Conservation (phyloP, 2,888 invertebrate species). For the Autographa pulchrina region DNA sequence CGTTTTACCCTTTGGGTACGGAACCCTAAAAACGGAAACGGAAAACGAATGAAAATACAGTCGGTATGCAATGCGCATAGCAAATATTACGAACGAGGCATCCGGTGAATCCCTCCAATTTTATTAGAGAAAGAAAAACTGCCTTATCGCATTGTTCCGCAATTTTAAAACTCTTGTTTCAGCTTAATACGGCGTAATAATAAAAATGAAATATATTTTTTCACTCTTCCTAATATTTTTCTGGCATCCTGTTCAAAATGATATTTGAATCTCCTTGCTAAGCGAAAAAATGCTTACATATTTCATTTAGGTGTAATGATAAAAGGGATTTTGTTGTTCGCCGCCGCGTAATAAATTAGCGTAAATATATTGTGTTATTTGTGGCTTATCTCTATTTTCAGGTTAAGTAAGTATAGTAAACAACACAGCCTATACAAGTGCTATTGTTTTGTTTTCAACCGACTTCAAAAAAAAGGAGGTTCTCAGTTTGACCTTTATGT, state of each 20-base stretch:
- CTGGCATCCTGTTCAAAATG: slow-evolving; percentile 57
- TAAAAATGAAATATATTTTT: slow-evolving; percentile 65
- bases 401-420: background rate
- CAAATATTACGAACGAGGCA: slow-evolving; percentile 46
- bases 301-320: slow-evolving; percentile 27
- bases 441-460: background rate
- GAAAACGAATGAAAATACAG: slow-evolving; percentile 36
- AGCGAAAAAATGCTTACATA: slow-evolving; percentile 44
- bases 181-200: slow-evolving; percentile 62
- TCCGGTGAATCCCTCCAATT: slow-evolving; percentile 60
- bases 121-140: slow-evolving; percentile 61
- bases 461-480: background rate
- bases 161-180: slow-evolving; percentile 66
- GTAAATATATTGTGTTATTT: slow-evolving; percentile 12
- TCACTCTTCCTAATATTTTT: slow-evolving; percentile 39
- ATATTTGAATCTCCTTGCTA: slow-evolving; percentile 57
- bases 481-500: no score
- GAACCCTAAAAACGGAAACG: slow-evolving; percentile 24
- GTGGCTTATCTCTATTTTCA: slow-evolving; percentile 9
- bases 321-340: slow-evolving; percentile 27
- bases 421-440: background rate
- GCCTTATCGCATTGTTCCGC: slow-evolving; percentile 50
- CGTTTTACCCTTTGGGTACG: no score
- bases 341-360: slow-evolving; percentile 12
- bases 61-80: slow-evolving; percentile 33